Percentiles rank a stretch among this genome's conserved stretches.
These are phyloP conservation scores for Drosophila guanche DNA, from an alignment of 1,140 invertebrate genomes.

Conservation along the genomic window DNA sequence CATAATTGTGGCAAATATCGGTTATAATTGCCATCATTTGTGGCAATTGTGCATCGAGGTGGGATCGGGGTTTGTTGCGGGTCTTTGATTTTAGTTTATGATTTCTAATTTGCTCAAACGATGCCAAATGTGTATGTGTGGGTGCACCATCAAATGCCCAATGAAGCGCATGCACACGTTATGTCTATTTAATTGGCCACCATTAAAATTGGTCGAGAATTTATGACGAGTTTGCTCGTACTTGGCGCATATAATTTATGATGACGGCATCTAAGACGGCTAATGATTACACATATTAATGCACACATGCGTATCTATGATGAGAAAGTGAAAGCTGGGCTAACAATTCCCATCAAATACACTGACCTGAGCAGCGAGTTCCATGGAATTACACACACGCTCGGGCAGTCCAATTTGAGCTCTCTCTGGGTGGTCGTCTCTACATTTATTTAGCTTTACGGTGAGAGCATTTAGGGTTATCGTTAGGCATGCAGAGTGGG, in stretches of 20 bases:
- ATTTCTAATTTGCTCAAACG: constrained; percentile 48
- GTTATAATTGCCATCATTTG: constrained; percentile 1
- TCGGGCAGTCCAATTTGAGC: too few relatives aligned
- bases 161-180: constrained; percentile 60
- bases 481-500: too few relatives aligned
- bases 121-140: constrained; percentile 8
- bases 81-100: constrained; percentile 4
- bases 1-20: constrained; percentile 38
- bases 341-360: too few relatives aligned
- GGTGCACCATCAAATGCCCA: constrained; percentile 44
- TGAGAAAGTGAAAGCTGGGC: too few relatives aligned
- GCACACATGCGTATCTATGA: too few relatives aligned
- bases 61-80: constrained; percentile 5
- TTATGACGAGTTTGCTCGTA: background rate
- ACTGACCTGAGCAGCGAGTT: too few relatives aligned
- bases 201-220: constrained; percentile 39
- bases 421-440: too few relatives aligned
- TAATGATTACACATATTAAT: background rate
- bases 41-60: background rate
- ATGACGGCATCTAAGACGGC: constrained; percentile 5
- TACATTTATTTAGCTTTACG: too few relatives aligned
- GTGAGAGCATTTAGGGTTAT: too few relatives aligned
- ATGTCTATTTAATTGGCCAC: constrained; percentile 66
- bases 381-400: too few relatives aligned
- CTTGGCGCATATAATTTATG: constrained; percentile 20